phyloP scores from a whole-genome alignment of 2,888 invertebrate species.

The Drosophila mimica region DNA sequence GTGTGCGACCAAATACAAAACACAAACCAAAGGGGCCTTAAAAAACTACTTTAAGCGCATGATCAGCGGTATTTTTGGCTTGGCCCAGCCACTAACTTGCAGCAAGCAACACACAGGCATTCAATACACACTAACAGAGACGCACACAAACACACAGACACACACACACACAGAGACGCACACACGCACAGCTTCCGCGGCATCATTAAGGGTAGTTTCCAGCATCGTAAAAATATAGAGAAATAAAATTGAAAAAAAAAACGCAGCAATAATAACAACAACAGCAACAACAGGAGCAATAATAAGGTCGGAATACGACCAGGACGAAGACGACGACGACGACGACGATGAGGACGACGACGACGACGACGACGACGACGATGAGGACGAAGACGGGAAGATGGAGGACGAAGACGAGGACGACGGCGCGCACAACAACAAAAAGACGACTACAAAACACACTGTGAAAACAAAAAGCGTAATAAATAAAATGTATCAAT shows the following conservation, averaged over 20 bases:
- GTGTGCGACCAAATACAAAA: conserved; percentile 11
- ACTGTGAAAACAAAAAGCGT: conserved; percentile 56
- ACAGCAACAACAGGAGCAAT: conserved; percentile 27
- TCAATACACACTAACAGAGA: conserved; percentile 3
- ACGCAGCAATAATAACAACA: conserved; percentile 37
- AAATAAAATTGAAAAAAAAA: conserved; percentile 80
- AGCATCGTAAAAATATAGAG: conserved; percentile 82
- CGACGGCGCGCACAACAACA: conserved; percentile 2
- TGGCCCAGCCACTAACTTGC: conserved; percentile 44
- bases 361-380: conserved; percentile 6
- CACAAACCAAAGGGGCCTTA: conserved; percentile 30
- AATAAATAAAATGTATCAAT: conserved; percentile 75
- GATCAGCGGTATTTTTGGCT: conserved; percentile 68
- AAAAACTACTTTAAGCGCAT: conserved; percentile 69
- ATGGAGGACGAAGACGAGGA: conserved; percentile 19
- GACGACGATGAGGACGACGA: conserved; percentile 9
- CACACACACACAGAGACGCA: conserved; percentile 17
- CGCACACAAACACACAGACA: conserved; percentile 13
- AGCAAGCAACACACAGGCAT: conserved; percentile 13
- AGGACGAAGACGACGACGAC: conserved; percentile 5
- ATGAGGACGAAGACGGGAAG: not conserved
- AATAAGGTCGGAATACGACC: conserved; percentile 65
- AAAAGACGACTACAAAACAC: conserved; percentile 42
- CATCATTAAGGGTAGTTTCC: conserved; percentile 82
- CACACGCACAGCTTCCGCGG: conserved; percentile 55